Evolutionary conservation across 2,888 invertebrate species (phyloP), one percentile per base, ranked within the genome.

Genomic region (Zootermopsis nevadensis): DNA sequence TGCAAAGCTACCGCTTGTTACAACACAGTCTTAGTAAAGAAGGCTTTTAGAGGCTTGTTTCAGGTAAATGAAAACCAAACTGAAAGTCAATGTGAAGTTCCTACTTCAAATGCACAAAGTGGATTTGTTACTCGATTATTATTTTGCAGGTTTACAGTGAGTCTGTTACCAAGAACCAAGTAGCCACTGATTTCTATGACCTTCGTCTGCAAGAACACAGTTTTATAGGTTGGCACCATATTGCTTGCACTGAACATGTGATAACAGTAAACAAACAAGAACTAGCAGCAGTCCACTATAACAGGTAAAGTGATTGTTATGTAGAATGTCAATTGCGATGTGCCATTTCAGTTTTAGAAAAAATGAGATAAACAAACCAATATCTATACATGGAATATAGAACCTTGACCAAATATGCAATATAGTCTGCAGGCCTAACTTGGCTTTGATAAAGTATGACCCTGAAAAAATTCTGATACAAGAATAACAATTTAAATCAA

Each of bases 181-280:
- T 94, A 1, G 95, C 96, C 4, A 91, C 92, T 82, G 95, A 96
- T 88, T 94, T 94, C 89, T 92, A 93, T 86, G 94, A 95, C 84
- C 90, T 94, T 83, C 93, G 91, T 86, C 87, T 93, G n/a, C 90
- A 90, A 76, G 91, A 92, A 80, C 87, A 89, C 69, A 90, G 90
- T 77, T 92, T 94, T 80, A 89, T 89, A 55, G 89, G 89, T 83
- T 93, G 94, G 90, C 88, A 89, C 3, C 88, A 89, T 74, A 90
- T 90, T 31, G 88, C 91, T 0, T 88, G 89, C 10, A 87, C 91
- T 35, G 87, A 91, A 60, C 91, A 89, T 86, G 88, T 90, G 77
- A 90, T 92, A 84, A 89, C 91, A 83, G 89, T 91, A 85, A 86
- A 89, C 0, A 92, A 93, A 88, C 87, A 84, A 87, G 87, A 48